Conservation (phyloP, 2,888 invertebrate species). For the Amblyjoppa fuscipennis region DNA sequence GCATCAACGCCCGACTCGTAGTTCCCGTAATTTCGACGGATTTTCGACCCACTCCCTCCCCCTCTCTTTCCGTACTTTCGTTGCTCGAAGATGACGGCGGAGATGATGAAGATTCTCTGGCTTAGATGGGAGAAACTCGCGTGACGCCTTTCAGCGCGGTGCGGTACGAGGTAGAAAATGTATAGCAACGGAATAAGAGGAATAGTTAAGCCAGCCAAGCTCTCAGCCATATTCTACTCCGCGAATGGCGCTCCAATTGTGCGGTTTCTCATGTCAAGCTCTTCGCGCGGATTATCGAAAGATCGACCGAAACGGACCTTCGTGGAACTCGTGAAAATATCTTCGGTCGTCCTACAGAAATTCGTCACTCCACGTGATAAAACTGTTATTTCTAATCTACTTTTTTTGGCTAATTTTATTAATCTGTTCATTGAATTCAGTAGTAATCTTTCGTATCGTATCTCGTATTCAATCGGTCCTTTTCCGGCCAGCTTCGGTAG, state of each 20-base stretch:
- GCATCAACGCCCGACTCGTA: constrained; percentile 43
- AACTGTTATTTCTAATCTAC: background rate
- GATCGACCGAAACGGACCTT: background rate
- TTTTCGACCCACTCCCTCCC: constrained; percentile 65
- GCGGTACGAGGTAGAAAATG: constrained; percentile 59
- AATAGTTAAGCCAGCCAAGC: constrained; percentile 18
- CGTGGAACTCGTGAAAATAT: background rate
- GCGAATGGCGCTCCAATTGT: constrained; percentile 20
- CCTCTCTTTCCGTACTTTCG: constrained; percentile 23
- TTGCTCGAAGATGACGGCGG: constrained; percentile 19
- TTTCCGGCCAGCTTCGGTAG: too few species aligned
- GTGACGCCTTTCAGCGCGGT: constrained; percentile 63
- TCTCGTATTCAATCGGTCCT: too few species aligned
- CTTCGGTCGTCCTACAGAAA: background rate
- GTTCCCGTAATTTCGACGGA: constrained; percentile 72
- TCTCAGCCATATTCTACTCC: constrained; percentile 24
- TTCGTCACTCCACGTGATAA: background rate
- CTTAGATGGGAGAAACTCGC: constrained; percentile 49
- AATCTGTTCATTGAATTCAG: too few species aligned
- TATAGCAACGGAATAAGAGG: constrained; percentile 32
- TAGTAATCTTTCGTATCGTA: too few species aligned
- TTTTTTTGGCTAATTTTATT: too few species aligned
- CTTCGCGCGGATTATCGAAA: constrained; percentile 18
- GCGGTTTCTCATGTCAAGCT: constrained; percentile 17
- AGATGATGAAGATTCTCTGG: constrained; percentile 44